These are phyloP conservation scores for Conomelus anceps DNA, from an alignment of 2,888 invertebrate species.

Conservation along the genomic window DNA sequence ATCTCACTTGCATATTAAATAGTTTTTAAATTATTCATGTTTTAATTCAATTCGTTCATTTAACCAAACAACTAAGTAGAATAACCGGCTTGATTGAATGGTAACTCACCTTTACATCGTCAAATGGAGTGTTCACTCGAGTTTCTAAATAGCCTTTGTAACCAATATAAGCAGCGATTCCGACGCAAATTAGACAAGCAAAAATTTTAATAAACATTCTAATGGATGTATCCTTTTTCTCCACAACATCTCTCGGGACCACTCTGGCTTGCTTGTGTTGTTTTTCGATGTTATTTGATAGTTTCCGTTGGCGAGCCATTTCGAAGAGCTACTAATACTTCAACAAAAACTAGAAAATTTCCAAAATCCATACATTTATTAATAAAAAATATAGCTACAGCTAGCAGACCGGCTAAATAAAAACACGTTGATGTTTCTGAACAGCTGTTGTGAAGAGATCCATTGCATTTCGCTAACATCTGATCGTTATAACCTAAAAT, in stretches of 20 bases:
- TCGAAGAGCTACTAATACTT: neutral
- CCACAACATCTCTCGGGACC: conserved; percentile 14
- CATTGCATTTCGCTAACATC: neutral
- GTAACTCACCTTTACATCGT: conserved; percentile 59
- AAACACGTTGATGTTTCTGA: neutral
- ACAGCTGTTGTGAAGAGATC: neutral
- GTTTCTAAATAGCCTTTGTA: conserved; percentile 81
- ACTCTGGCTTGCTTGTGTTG: conserved; percentile 24
- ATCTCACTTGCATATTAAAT: too few species aligned
- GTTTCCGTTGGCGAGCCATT: conserved; percentile 15
- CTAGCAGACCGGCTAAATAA: neutral
- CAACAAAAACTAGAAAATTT: neutral
- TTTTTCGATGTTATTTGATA: conserved; percentile 6
- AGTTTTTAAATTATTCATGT: too few species aligned
- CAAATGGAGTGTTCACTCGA: conserved; percentile 77
- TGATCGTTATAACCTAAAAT: neutral
- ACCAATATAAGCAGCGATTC: conserved; percentile 65
- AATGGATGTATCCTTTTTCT: conserved; percentile 13
- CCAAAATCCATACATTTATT: neutral
- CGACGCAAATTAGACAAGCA: conserved; percentile 46
- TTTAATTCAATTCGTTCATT: too few species aligned
- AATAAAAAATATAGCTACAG: neutral
- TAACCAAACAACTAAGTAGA: too few species aligned
- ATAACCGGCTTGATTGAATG: neutral
- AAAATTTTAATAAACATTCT: conserved; percentile 36